Conservation (phyloP, 1,140 invertebrate genomes). For the Cyclargus thomasi region DNA sequence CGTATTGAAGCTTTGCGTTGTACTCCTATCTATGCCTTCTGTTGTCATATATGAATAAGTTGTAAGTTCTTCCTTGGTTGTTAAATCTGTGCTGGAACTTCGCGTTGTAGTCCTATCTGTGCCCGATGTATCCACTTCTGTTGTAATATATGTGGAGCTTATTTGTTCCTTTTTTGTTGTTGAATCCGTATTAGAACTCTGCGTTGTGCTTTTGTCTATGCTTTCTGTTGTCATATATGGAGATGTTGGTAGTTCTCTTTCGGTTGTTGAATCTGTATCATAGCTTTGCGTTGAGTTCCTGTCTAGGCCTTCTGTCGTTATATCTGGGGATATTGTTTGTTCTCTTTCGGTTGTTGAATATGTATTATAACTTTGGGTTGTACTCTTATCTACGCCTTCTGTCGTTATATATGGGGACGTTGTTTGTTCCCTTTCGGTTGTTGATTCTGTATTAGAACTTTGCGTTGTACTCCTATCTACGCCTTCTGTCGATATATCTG, state of each 20-base stretch:
- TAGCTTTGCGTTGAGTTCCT: conserved; percentile 13
- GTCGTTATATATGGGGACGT: neutral
- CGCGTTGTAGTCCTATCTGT: neutral
- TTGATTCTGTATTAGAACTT: neutral
- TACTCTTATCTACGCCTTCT: neutral
- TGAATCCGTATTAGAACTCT: conserved; percentile 11
- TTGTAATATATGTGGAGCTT: conserved; percentile 3
- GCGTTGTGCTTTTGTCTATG: conserved; percentile 4
- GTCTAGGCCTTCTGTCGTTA: neutral
- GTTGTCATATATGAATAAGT: conserved; percentile 20
- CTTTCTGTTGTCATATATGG: conserved; percentile 15
- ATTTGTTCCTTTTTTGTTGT: conserved; percentile 4
- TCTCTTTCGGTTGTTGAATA: neutral
- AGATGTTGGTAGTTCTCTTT: conserved; percentile 3
- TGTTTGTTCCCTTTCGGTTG: neutral
- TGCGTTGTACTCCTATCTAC: conserved; percentile 17
- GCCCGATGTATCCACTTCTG: no score
- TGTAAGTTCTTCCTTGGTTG: conserved; percentile 10
- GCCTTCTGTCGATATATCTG: no score
- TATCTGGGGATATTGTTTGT: conserved; percentile 5
- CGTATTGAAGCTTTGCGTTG: conserved; percentile 3
- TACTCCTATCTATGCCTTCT: neutral
- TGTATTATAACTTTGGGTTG: conserved; percentile 13
- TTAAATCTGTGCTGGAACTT: conserved; percentile 13
- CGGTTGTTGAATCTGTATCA: neutral